Percentiles rank a stretch among this genome's conserved stretches.
Conservation (phyloP, 2,113 vertebrate species). For the Zapus hudsonius region DNA sequence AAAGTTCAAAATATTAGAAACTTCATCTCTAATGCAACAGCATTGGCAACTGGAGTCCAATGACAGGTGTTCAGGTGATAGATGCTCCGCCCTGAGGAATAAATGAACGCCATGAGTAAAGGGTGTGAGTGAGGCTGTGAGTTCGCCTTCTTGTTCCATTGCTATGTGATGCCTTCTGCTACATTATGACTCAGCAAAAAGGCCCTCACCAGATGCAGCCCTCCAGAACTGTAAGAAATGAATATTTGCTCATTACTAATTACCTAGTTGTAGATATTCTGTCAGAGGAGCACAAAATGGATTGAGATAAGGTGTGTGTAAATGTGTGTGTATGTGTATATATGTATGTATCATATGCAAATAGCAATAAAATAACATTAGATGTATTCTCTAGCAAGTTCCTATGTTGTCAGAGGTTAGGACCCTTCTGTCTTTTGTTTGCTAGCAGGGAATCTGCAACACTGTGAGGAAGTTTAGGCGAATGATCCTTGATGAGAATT, state of each 20-base stretch:
- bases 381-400: not conserved
- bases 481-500: constrained; percentile 56
- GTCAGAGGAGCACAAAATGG: not conserved
- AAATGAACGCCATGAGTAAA: not conserved
- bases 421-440: constrained; percentile 5
- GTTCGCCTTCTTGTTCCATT: not conserved
- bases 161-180: not conserved
- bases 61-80: not conserved
- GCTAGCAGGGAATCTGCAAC: not conserved
- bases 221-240: not conserved
- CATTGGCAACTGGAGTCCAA: fast-evolving
- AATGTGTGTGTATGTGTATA: not conserved
- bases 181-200: not conserved
- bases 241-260: not conserved
- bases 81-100: not conserved
- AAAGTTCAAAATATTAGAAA: not conserved
- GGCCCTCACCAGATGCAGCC: not conserved
- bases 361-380: constrained; percentile 29
- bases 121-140: not conserved
- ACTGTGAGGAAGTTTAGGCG: not conserved
- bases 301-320: not conserved
- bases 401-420: not conserved
- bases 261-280: not conserved
- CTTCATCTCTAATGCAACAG: not conserved
- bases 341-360: not conserved